Percentiles rank a stretch among this genome's conserved stretches.
These are phyloP conservation scores for Nanger granti DNA, from an alignment of 2,113 vertebrate genomes.

Conservation along the genomic window DNA sequence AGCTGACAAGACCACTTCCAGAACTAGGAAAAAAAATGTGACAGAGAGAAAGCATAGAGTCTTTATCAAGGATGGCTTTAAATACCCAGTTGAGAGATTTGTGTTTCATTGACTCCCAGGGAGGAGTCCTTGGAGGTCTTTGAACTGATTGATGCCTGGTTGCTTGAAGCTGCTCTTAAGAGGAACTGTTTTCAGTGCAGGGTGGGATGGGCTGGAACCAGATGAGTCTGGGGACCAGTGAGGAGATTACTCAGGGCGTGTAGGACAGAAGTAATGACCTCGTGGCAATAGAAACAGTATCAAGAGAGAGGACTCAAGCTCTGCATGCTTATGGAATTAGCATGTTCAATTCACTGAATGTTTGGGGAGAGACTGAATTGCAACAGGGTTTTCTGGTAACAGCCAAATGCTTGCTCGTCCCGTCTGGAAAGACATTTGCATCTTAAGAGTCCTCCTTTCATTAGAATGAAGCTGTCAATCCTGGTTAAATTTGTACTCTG, in stretches of 20 bases:
- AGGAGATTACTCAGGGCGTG: background rate
- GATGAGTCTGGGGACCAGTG: background rate
- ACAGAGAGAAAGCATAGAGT: background rate
- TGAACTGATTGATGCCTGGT: background rate
- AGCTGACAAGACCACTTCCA: background rate
- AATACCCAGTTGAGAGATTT: background rate
- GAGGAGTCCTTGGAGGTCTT: background rate
- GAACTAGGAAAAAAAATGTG: background rate
- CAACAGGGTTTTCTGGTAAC: background rate
- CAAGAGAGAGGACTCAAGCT: background rate
- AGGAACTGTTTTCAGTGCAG: background rate
- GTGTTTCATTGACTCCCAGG: background rate
- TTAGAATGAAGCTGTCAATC: background rate
- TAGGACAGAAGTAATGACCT: background rate
- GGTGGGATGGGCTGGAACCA: background rate
- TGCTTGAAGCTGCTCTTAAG: background rate
- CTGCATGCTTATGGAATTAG: background rate
- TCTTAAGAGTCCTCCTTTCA: background rate
- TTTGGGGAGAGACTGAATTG: background rate
- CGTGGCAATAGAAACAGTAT: fast-evolving
- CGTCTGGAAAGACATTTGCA: background rate
- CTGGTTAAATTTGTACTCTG: background rate
- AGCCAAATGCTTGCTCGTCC: background rate
- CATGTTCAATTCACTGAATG: background rate
- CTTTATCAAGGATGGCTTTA: background rate